phyloP scores from a whole-genome alignment of 2,797 vertebrate species.

The Cottoperca gobio region DNA sequence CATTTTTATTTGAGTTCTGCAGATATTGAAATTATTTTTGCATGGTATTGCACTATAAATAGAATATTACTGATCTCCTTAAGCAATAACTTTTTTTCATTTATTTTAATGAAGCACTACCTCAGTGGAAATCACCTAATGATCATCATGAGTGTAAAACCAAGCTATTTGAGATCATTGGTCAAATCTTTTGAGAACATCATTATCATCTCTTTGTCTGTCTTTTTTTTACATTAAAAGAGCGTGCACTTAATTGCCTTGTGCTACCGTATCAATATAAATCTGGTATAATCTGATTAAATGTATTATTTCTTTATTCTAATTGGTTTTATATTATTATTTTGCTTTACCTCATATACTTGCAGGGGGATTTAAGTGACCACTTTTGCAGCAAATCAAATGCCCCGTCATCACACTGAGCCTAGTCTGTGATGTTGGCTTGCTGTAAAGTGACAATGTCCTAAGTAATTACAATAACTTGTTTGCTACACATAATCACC shows the following conservation, averaged over 20 bases:
- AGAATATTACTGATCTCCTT: background rate
- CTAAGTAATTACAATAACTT: constrained; percentile 33
- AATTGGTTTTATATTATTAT: background rate
- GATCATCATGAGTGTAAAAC: background rate
- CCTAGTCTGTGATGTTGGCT: background rate
- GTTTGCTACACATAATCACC: constrained; percentile 2
- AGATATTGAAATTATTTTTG: background rate
- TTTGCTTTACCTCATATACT: background rate
- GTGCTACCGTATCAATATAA: background rate
- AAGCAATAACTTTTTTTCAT: background rate
- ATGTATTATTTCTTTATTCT: background rate
- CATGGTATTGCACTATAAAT: background rate
- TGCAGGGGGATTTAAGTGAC: background rate
- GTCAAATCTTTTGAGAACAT: background rate
- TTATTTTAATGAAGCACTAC: background rate
- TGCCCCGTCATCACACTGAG: constrained; percentile 1
- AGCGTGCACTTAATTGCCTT: background rate
- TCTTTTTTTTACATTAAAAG: background rate
- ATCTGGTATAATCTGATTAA: background rate
- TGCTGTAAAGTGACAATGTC: constrained; percentile 23
- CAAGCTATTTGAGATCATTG: background rate
- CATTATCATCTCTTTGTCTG: background rate
- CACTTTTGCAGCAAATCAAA: constrained; percentile 11
- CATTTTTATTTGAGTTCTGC: background rate
- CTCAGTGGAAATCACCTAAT: background rate